Evolutionary conservation across 2,113 vertebrate species (phyloP).

Genomic region (Caloenas nicobarica): DNA sequence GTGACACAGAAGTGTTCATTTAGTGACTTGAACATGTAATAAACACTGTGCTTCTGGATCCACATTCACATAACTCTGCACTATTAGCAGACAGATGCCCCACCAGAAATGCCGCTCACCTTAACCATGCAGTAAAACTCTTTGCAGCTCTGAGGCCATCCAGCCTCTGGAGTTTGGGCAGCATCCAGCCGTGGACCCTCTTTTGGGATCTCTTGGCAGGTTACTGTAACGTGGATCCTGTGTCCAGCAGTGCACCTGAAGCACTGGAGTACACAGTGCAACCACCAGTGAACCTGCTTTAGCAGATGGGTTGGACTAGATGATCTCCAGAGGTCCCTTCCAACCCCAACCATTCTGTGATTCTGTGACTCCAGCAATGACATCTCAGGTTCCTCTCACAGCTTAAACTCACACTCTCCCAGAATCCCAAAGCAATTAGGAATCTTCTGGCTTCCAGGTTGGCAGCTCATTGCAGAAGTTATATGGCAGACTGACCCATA

Average conservation of each 20-base stretch:
- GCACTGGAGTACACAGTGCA: background rate
- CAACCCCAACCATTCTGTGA: no score
- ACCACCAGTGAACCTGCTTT: background rate
- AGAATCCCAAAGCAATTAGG: background rate
- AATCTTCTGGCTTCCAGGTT: background rate
- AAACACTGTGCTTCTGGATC: background rate
- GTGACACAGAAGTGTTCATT: background rate
- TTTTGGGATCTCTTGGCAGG: fast-evolving
- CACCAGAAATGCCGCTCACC: background rate
- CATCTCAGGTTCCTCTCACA: background rate
- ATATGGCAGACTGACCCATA: background rate
- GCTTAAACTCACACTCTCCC: background rate
- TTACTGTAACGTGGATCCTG: fast-evolving
- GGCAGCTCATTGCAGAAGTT: background rate
- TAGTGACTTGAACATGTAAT: background rate
- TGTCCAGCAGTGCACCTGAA: background rate
- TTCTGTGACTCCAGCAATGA: background rate
- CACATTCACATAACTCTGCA: background rate
- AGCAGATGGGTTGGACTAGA: no score
- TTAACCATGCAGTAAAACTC: background rate
- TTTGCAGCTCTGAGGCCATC: background rate
- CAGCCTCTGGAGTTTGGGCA: background rate
- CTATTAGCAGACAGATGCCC: background rate
- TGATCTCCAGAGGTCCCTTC: no score
- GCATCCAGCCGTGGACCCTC: background rate